Evolutionary conservation across 2,888 invertebrate genomes (phyloP).

Genomic region (Pimpla rufipes): DNA sequence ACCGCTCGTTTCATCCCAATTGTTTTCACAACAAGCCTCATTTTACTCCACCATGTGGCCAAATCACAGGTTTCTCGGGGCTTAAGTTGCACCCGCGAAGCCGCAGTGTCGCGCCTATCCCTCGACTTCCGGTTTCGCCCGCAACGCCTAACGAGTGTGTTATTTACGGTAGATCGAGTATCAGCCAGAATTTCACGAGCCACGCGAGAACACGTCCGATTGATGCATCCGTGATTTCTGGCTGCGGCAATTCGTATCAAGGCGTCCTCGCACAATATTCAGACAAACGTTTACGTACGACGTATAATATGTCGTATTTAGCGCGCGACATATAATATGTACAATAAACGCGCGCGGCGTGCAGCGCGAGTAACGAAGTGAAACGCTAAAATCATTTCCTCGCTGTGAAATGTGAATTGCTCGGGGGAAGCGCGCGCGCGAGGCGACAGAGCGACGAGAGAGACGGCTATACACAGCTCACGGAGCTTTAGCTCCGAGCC

Average conservation of each 20-base stretch:
- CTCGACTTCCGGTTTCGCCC: conserved; percentile 4
- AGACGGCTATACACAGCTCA: conserved; percentile 58
- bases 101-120: not conserved
- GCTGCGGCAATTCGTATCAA: conserved; percentile 11
- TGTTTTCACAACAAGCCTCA: no score
- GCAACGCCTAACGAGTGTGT: not conserved
- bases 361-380: conserved; percentile 22
- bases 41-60: no score
- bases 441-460: conserved; percentile 55
- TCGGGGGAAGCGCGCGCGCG: conserved; percentile 34
- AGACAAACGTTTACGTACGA: not conserved
- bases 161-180: conserved; percentile 2
- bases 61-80: no score
- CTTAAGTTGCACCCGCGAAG: no score
- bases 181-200: not conserved
- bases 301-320: not conserved
- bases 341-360: not conserved
- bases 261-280: not conserved
- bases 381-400: conserved; percentile 7
- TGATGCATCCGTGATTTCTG: not conserved
- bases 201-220: not conserved
- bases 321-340: not conserved
- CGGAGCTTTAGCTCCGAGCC: conserved; percentile 74
- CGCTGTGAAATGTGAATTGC: conserved; percentile 23
- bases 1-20: no score